These are phyloP conservation scores for Tachypleus tridentatus DNA, from an alignment of 1,140 invertebrate species.

Conservation along the genomic window DNA sequence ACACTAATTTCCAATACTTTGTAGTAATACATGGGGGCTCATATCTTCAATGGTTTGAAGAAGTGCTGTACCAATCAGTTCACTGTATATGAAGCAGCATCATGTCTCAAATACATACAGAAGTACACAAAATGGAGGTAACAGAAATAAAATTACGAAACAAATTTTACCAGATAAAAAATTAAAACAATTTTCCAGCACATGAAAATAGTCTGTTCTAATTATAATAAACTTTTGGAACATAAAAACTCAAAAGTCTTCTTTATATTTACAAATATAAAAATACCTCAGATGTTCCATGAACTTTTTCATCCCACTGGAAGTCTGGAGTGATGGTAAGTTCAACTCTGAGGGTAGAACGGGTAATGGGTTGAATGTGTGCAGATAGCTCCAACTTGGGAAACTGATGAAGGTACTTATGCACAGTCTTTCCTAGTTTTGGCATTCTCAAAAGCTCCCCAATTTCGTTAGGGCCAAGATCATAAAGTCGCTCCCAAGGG, in stretches of 20 bases:
- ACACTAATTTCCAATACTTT: no score
- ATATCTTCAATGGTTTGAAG: no score
- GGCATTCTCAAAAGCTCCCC: slow-evolving; percentile 92
- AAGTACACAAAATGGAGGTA: no score
- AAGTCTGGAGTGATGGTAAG: slow-evolving; percentile 98
- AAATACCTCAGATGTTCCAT: slow-evolving; percentile 70
- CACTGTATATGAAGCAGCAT: no score
- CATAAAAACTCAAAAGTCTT: slow-evolving; percentile 5
- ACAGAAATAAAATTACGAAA: no score
- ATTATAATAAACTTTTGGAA: slow-evolving; percentile 2
- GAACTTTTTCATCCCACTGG: slow-evolving; percentile 96
- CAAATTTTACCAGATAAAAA: no score
- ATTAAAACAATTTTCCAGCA: slow-evolving; percentile 13
- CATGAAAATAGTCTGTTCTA: background rate
- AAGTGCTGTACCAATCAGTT: no score
- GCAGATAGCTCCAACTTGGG: slow-evolving; percentile 88
- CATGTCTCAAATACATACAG: no score
- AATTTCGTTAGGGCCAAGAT: slow-evolving; percentile 93
- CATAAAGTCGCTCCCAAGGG: slow-evolving; percentile 85
- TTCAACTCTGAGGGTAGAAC: slow-evolving; percentile 87
- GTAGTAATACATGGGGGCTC: no score
- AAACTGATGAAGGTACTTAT: slow-evolving; percentile 96
- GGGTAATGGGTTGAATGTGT: slow-evolving; percentile 94
- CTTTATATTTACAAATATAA: background rate
- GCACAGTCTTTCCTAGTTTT: slow-evolving; percentile 92